Evolutionary conservation across 2,888 invertebrate species (phyloP).

Genomic region (Ganaspis brasiliensis): DNA sequence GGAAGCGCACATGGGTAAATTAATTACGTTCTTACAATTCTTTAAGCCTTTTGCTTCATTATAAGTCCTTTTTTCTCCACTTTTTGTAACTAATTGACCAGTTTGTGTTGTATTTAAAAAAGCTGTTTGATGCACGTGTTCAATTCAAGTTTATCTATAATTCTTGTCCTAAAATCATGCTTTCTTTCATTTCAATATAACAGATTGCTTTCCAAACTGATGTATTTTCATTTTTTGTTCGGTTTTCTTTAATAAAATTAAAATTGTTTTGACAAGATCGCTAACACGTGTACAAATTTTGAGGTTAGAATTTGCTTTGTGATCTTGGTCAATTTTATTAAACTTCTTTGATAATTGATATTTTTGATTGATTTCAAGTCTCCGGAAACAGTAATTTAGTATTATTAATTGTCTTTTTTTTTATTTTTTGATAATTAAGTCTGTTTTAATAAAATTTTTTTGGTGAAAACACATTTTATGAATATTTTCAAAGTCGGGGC

Average conservation of each 20-base stretch:
- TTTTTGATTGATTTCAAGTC: too few relatives aligned
- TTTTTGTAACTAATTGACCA: background rate
- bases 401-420: too few relatives aligned
- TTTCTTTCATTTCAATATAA: background rate
- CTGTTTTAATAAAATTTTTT: too few relatives aligned
- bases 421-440: too few relatives aligned
- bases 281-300: constrained; percentile 27
- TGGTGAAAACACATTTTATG: too few relatives aligned
- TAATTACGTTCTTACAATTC: background rate
- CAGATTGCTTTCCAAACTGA: background rate
- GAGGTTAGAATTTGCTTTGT: background rate
- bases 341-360: too few relatives aligned
- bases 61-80: background rate
- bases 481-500: too few relatives aligned
- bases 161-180: background rate
- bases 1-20: background rate
- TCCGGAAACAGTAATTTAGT: too few relatives aligned
- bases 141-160: background rate
- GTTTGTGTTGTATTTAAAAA: background rate
- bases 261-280: constrained; percentile 29
- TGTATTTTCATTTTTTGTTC: constrained; percentile 22
- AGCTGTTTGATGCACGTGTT: constrained; percentile 33
- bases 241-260: background rate
- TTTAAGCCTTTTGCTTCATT: background rate
- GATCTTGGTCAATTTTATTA: background rate